Conservation (phyloP, 2,797 vertebrate species). For the Dicrostonyx torquatus region DNA sequence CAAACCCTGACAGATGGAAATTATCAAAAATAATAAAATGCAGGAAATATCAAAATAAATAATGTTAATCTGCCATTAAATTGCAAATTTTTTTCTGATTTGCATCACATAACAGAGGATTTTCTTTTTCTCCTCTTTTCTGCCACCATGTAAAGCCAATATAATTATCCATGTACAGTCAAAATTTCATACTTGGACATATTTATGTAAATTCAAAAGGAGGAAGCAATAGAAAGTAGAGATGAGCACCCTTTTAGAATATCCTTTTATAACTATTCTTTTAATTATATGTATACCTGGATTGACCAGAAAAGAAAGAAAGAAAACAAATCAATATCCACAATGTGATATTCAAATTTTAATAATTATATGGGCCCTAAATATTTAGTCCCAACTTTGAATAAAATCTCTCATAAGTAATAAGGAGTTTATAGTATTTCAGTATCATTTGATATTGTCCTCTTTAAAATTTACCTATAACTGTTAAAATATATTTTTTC, state of each 20-base stretch:
- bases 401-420: neutral
- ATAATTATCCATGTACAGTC: constrained; percentile 62
- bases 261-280: constrained; percentile 3
- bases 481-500: neutral
- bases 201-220: constrained; percentile 17
- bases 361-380: neutral
- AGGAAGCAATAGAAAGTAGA: constrained; percentile 49
- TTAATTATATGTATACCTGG: constrained; percentile 26
- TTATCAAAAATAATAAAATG: constrained; percentile 85
- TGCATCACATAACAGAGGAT: constrained; percentile 58
- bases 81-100: constrained; percentile 74
- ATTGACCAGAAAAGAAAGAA: constrained; percentile 35
- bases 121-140: constrained; percentile 41
- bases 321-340: neutral
- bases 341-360: neutral
- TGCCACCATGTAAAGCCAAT: constrained; percentile 41
- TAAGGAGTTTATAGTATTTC: neutral
- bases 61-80: constrained; percentile 73
- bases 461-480: constrained; percentile 22
- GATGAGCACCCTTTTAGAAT: neutral
- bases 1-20: constrained; percentile 82
- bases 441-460: neutral
- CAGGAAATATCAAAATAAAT: constrained; percentile 82
- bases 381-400: neutral
- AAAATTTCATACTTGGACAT: constrained; percentile 20